Percentiles rank a stretch among this genome's conserved stretches.
Conservation (phyloP, 2,888 invertebrate genomes). For the Drosophila lacicola region DNA sequence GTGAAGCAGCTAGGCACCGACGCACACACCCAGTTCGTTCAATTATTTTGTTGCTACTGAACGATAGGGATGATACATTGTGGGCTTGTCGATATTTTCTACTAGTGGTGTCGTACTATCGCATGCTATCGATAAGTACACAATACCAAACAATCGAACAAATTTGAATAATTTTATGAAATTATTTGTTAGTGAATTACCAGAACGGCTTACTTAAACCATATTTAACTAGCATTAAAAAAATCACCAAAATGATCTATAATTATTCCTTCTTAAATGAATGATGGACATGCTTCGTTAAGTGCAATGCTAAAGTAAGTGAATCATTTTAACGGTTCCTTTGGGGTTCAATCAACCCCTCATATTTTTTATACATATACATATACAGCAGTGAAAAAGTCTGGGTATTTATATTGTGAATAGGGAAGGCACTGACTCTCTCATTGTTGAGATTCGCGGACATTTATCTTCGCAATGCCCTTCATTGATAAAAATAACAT, state of each 20-base stretch:
- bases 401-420: constrained; percentile 12
- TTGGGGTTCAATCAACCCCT: constrained; percentile 44
- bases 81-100: constrained; percentile 5
- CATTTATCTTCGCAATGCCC: constrained; percentile 40
- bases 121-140: constrained; percentile 26
- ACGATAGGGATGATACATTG: constrained; percentile 38
- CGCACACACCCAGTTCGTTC: constrained; percentile 43
- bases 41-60: constrained; percentile 51
- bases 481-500: constrained; percentile 47
- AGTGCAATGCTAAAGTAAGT: neutral
- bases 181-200: neutral
- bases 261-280: neutral
- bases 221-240: neutral
- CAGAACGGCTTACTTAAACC: neutral
- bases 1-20: constrained; percentile 32
- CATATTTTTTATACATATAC: neutral
- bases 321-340: constrained; percentile 2
- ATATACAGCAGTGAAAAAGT: constrained; percentile 7
- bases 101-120: constrained; percentile 6
- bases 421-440: constrained; percentile 28
- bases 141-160: constrained; percentile 14
- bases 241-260: neutral
- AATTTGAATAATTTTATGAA: constrained; percentile 18
- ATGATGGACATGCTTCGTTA: neutral
- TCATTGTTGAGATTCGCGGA: constrained; percentile 42